Conservation (phyloP, 35 echinoderm and acorn worm species). For the Apostichopus japonicus region DNA sequence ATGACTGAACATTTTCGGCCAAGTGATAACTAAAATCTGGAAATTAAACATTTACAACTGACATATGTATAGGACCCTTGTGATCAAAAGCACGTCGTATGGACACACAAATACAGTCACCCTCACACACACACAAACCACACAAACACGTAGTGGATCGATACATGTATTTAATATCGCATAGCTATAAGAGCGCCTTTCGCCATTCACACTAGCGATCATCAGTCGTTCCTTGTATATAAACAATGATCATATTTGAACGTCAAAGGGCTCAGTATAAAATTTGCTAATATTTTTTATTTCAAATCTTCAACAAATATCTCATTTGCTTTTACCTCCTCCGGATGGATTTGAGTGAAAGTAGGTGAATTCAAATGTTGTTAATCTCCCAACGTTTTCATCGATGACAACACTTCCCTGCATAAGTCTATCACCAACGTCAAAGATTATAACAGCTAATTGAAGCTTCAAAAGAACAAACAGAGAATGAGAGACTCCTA, state of each 20-base stretch:
- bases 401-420: not conserved
- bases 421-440: not conserved
- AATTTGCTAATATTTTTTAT: too few species aligned
- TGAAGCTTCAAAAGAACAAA: constrained; percentile 13
- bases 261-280: not conserved
- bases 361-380: not conserved
- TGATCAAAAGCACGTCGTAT: not conserved
- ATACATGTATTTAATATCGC: too few species aligned
- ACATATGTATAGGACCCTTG: not conserved
- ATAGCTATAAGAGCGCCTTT: too few species aligned
- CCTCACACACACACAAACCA: not conserved
- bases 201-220: too few species aligned
- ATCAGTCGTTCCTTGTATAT: too few species aligned
- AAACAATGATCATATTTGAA: too few species aligned
- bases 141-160: not conserved
- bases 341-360: not conserved
- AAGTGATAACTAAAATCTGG: not conserved
- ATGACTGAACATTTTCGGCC: too few species aligned
- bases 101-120: not conserved
- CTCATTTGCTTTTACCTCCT: not conserved
- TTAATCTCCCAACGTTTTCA: not conserved
- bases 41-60: not conserved
- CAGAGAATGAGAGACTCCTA: not conserved
- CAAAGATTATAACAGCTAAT: not conserved
- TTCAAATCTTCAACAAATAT: too few species aligned